Conservation (phyloP, 2,797 vertebrate genomes). For the Dendrocincla fuliginosa region DNA sequence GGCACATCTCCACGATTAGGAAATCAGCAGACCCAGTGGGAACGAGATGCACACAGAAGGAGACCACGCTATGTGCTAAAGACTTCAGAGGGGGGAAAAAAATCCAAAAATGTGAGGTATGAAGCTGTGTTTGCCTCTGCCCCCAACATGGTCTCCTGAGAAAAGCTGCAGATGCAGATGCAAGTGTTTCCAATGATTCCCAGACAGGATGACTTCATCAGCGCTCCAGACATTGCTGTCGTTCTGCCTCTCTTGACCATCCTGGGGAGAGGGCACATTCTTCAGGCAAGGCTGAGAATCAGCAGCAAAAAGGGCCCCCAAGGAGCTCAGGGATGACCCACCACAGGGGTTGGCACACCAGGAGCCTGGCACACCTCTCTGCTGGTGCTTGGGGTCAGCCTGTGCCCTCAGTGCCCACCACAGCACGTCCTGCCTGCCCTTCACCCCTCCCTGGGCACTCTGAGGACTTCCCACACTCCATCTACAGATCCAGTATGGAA, state of each 20-base stretch:
- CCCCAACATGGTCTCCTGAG: not conserved
- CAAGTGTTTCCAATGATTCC: slow-evolving; percentile 8
- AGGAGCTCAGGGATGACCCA: not conserved
- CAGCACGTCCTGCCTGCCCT: not conserved
- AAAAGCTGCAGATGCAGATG: slow-evolving; percentile 30
- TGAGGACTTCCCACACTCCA: not conserved
- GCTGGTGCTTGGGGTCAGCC: not conserved
- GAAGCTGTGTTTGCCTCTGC: slow-evolving; percentile 21
- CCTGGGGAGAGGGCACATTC: slow-evolving; percentile 2
- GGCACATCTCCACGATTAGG: slow-evolving; percentile 35
- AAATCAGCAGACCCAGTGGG: slow-evolving; percentile 55
- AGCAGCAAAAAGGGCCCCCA: not conserved
- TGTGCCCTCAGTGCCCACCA: not conserved
- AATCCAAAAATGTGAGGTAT: slow-evolving; percentile 45
- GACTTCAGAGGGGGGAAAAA: not conserved
- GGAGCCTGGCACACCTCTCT: not conserved
- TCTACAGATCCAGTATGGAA: not conserved
- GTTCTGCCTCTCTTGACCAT: not conserved
- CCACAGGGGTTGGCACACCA: not conserved
- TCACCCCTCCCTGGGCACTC: not conserved
- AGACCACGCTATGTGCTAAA: not conserved
- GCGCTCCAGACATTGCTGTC: not conserved
- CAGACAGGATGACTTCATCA: slow-evolving; percentile 51
- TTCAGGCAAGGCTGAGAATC: not conserved
- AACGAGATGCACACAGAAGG: not conserved